Evolutionary conservation across 2,888 invertebrate genomes (phyloP), one percentile per base, ranked within the genome.

Genomic region (Zygaena filipendulae): DNA sequence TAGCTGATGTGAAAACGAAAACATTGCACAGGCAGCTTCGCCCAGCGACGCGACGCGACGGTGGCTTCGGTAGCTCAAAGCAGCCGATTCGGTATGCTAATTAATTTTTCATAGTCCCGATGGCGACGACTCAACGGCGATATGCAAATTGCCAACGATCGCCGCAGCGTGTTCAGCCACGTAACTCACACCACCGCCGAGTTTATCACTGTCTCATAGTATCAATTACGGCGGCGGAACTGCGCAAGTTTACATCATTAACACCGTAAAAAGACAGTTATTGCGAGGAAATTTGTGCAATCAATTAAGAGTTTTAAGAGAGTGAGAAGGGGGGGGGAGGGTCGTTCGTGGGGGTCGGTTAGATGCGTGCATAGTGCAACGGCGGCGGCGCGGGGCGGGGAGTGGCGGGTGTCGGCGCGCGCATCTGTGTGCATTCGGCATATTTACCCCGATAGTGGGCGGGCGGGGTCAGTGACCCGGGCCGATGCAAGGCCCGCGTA

Each of bases 361-460:
- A 52, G 55, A 59, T 64, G 69, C 68, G 71, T 69, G 70, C 61
- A 48, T 56, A 60, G 66, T 69, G 69, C 67, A 71, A 58, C 63
- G 64, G 51, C 58, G 59, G 43, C 52, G 60, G 46, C 49, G 52
- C 12, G 27, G 46, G 44, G 49, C 44, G 47, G 38, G 36, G 39
- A 32, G 33, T 41, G 32, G 27, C 20, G 45, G 45, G 50, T 53
- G 55, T 57, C 70, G 67, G 75, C 72, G 75, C 75, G 77, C 75
- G 79, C 68, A 70, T 71, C 74, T 72, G 72, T 75, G 77, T 75
- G 77, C 79, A 79, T 75, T 77, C 75, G 77, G 77, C 75, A 75
- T 77, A 77, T 79, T 79, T 79, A 75, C 75, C 75, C 74, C 70
- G 71, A 74, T 72, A 67, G 71, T 68, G 70, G 72, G 70, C 71